Evolutionary conservation across 2,888 invertebrate genomes (phyloP).

Genomic region (Troglohyphantes excavatus): DNA sequence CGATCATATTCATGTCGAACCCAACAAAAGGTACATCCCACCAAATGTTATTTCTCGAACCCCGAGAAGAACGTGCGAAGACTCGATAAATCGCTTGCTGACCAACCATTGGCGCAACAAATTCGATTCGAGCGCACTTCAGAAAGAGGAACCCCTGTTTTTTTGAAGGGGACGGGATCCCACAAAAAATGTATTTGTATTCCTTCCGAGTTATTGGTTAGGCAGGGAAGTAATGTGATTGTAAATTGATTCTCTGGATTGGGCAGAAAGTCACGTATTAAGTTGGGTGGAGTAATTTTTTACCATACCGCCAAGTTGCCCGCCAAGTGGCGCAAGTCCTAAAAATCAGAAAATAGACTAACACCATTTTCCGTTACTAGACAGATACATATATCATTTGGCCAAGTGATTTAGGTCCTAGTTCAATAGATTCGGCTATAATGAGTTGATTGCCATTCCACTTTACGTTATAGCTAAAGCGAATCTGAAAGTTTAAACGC

Average conservation of each 20-base stretch:
- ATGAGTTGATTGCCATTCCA: too few species aligned
- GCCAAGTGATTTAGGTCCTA: too few species aligned
- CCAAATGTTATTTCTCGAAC: neutral
- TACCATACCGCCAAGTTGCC: too few species aligned
- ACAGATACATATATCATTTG: too few species aligned
- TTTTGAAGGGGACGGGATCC: neutral
- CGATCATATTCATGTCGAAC: too few species aligned
- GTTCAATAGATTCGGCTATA: too few species aligned
- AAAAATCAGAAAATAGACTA: too few species aligned
- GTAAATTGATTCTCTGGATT: constrained; percentile 45
- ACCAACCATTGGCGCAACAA: constrained; percentile 31
- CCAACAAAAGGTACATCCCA: neutral
- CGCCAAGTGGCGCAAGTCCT: too few species aligned
- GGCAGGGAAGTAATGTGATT: constrained; percentile 25
- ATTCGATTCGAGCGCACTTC: constrained; percentile 40
- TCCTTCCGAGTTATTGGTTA: constrained; percentile 6
- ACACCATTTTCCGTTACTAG: too few species aligned
- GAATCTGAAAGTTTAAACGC: too few species aligned
- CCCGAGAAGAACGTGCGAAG: neutral
- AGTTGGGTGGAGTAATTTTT: neutral
- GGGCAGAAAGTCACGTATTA: constrained; percentile 24
- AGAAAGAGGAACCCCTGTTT: neutral
- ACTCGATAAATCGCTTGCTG: neutral
- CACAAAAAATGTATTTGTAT: neutral
- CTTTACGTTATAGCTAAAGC: too few species aligned